Base-by-base conservation (phyloP, 2,113 vertebrate species). In the Climacteris rufus region DNA sequence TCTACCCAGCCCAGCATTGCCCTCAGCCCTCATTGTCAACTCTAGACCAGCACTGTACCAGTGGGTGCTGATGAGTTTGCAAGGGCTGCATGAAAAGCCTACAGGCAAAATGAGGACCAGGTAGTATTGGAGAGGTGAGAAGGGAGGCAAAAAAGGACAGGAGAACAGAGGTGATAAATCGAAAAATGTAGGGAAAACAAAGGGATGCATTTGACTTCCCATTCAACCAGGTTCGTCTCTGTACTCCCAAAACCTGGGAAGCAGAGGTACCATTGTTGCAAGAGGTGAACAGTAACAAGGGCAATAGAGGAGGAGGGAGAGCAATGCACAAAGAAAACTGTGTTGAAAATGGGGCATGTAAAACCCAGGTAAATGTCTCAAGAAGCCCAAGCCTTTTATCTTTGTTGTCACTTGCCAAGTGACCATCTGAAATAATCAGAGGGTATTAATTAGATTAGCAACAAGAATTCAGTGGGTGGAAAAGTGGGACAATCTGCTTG, bases 381-480 rank as follows among this genome's bases (percentile, higher is more conserved):
- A 53, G 37, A 21, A 13, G 83, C 27, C 33, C 1, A 3, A 78
- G 30, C 25, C 63, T 66, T 84, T 96, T 82, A 60, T 81, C 90
- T 94, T 90, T 42, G 45, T 24, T 89, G 44, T 71, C 57, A 40
- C 54, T 90, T 85, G 79, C 52, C 76, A 83, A 92, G 61, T 85
- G 87, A 85, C 89, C 60, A 39, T 89, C 88, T 91, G 64, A 94
- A 95, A 89, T 61, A 91, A 74, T 60, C 60, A 85, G 79, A 65
- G 13, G 37, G 54, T 42, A 69, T 91, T 88, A 90, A 93, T 87
- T 88, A 90, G 54, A 80, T 83, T 70, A 87, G 42, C 85, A 77
- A 70, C 63, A 87, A 83, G 50, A 96, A 94, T 80, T 93, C 91
- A 90, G 89, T 87, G 83, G 89, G 85, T 94, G 96, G 89, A 90